phyloP scores from a whole-genome alignment of 2,888 invertebrate genomes.

The Parasteatoda lunata region DNA sequence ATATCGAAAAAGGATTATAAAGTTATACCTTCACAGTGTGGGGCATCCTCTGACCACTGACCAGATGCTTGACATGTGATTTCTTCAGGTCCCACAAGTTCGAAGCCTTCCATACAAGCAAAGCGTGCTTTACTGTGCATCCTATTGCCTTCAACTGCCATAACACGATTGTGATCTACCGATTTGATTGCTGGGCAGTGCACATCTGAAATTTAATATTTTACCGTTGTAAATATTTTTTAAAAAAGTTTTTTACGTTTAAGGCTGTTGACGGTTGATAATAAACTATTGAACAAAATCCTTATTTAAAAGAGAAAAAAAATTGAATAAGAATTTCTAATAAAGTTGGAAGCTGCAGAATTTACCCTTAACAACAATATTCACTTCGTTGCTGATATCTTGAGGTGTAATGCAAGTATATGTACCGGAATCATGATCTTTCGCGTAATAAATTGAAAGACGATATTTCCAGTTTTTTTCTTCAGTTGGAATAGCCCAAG shows the following conservation, averaged over 20 bases:
- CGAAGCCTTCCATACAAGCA: slow-evolving; percentile 86
- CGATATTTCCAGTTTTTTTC: slow-evolving; percentile 88
- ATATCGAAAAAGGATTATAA: too few species aligned
- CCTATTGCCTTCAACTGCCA: slow-evolving; percentile 84
- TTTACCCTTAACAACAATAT: slow-evolving; percentile 84
- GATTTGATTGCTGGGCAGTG: slow-evolving; percentile 74
- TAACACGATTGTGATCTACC: slow-evolving; percentile 76
- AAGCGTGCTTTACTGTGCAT: slow-evolving; percentile 85
- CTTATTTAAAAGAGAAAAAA: too few species aligned
- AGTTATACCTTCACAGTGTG: slow-evolving; percentile 71
- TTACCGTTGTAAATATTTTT: neutral
- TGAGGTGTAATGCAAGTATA: slow-evolving; percentile 89
- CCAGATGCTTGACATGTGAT: slow-evolving; percentile 88
- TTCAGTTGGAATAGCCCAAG: slow-evolving; percentile 83
- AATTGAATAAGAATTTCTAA: too few species aligned
- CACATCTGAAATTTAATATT: slow-evolving; percentile 73
- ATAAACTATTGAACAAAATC: too few species aligned
- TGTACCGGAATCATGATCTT: slow-evolving; percentile 86
- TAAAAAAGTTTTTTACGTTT: neutral
- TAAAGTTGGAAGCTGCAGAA: too few species aligned
- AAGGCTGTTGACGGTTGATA: too few species aligned
- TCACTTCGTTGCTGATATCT: slow-evolving; percentile 85
- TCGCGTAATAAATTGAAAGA: slow-evolving; percentile 86
- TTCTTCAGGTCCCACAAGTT: slow-evolving; percentile 84
- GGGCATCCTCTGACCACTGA: slow-evolving; percentile 75